A percentile compares a stretch with the other conserved stretches of the same genome.
Evolutionary conservation across 2,888 invertebrate genomes (phyloP).

Genomic region (Lottia scabra): DNA sequence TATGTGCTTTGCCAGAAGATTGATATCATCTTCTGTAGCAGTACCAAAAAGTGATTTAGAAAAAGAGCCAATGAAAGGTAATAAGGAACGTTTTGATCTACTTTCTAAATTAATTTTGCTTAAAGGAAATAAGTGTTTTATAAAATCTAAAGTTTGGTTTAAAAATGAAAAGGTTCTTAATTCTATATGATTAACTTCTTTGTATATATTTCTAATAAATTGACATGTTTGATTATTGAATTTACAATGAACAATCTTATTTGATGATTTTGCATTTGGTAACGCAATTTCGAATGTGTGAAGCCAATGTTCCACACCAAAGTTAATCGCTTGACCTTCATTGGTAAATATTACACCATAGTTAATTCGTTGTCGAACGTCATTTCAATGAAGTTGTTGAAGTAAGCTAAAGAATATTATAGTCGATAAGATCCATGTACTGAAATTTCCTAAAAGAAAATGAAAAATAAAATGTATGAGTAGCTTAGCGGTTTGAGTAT

Average conservation of each 20-base stretch:
- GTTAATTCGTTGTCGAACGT: not conserved
- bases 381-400: not conserved
- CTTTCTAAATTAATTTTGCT: not conserved
- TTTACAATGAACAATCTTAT: not conserved
- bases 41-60: not conserved
- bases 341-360: not conserved
- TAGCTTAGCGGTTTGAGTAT: no score
- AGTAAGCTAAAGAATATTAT: no score
- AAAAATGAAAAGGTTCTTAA: not conserved
- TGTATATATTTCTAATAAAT: not conserved
- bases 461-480: no score
- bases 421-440: no score
- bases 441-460: no score
- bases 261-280: not conserved
- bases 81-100: not conserved
- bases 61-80: constrained; percentile 2
- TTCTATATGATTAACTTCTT: not conserved
- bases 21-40: not conserved
- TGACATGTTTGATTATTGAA: not conserved
- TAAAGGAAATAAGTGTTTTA: not conserved
- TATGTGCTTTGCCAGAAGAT: constrained; percentile 1
- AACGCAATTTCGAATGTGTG: not conserved
- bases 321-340: not conserved
- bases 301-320: not conserved
- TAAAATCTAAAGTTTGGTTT: not conserved